Conservation (phyloP, 2,888 invertebrate species). For the Bruchidius siliquastri region DNA sequence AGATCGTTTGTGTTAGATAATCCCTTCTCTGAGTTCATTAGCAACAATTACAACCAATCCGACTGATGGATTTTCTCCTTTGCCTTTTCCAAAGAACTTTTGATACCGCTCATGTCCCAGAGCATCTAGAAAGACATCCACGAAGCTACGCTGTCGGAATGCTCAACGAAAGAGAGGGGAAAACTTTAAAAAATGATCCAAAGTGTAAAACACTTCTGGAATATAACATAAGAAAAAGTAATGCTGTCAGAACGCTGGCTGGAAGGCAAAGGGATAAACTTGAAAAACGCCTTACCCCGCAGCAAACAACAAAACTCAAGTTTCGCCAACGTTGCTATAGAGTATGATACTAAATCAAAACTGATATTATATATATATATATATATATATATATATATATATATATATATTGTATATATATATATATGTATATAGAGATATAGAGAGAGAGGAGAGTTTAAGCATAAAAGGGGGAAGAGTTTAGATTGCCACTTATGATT, state of each 20-base stretch:
- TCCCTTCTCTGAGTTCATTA: background rate
- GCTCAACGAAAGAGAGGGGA: background rate
- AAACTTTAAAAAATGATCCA: constrained; percentile 7
- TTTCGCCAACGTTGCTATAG: background rate
- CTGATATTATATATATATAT: too few species aligned
- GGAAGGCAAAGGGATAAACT: constrained; percentile 19
- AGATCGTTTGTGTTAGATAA: too few species aligned
- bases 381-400: too few species aligned
- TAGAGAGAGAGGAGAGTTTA: too few species aligned
- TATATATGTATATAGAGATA: too few species aligned
- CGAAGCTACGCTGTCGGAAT: constrained; percentile 4
- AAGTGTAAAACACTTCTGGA: constrained; percentile 4
- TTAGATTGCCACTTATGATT: too few species aligned
- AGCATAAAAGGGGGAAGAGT: too few species aligned
- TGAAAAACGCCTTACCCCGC: constrained; percentile 10
- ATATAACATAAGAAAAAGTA: constrained; percentile 15
- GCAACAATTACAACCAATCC: background rate
- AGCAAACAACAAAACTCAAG: background rate
- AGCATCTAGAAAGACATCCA: background rate
- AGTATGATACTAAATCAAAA: background rate
- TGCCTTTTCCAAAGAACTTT: background rate
- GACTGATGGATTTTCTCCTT: background rate
- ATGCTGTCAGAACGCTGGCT: constrained; percentile 10
- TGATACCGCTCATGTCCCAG: background rate
- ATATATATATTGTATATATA: too few species aligned